phyloP scores from a whole-genome alignment of 2,888 invertebrate species.

The Epirrita christyi region DNA sequence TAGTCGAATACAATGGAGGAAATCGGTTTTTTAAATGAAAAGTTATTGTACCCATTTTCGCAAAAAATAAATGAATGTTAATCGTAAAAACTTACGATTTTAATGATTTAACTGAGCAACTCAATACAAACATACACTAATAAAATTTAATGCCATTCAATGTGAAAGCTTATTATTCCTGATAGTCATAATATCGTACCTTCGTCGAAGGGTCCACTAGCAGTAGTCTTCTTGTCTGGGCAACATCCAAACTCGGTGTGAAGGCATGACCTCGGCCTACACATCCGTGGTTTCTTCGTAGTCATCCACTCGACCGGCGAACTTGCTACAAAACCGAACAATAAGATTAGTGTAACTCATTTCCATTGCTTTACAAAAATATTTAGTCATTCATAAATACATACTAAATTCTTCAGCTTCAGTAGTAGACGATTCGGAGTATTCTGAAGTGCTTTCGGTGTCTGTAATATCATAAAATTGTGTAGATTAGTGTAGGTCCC shows the following conservation, averaged over 20 bases:
- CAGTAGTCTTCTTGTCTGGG: slow-evolving; percentile 90
- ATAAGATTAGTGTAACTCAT: slow-evolving; percentile 3
- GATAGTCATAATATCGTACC: slow-evolving; percentile 62
- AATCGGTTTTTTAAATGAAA: too few species aligned
- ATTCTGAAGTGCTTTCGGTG: too few species aligned
- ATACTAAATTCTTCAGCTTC: slow-evolving; percentile 27
- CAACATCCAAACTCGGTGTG: slow-evolving; percentile 92
- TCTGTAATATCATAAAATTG: slow-evolving; percentile 6
- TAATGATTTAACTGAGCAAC: too few species aligned
- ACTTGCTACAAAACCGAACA: slow-evolving; percentile 15
- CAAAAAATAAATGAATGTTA: too few species aligned
- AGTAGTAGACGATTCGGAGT: slow-evolving; percentile 22
- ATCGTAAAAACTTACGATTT: too few species aligned
- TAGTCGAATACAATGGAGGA: too few species aligned
- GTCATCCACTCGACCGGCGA: slow-evolving; percentile 80
- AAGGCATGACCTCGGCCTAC: slow-evolving; percentile 86
- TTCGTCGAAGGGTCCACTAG: slow-evolving; percentile 92
- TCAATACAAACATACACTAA: too few species aligned
- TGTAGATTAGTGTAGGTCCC: too few species aligned
- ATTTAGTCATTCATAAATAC: neutral
- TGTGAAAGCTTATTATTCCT: too few species aligned
- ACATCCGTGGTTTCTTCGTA: slow-evolving; percentile 77
- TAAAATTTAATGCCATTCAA: too few species aligned
- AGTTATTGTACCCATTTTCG: too few species aligned
- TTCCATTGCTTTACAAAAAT: neutral